Conservation (phyloP, 2,888 invertebrate species). For the Synergus umbraculus region DNA sequence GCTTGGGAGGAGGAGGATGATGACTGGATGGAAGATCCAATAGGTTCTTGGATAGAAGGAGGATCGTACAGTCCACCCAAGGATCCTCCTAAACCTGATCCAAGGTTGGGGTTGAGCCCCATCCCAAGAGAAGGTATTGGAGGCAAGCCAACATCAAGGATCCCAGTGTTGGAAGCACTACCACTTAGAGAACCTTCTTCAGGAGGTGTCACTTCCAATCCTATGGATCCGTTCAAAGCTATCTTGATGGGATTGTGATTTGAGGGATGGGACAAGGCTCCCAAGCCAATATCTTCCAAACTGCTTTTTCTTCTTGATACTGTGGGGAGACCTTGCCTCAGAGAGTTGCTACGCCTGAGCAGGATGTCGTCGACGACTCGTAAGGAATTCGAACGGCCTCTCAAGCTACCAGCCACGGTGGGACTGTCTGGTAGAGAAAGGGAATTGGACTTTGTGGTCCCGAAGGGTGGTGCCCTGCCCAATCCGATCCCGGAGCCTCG, state of each 20-base stretch:
- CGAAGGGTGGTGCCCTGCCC: constrained; percentile 87
- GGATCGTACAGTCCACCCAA: constrained; percentile 79
- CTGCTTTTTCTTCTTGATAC: constrained; percentile 88
- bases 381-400: constrained; percentile 91
- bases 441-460: constrained; percentile 92
- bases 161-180: constrained; percentile 79
- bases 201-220: constrained; percentile 84
- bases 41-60: constrained; percentile 75
- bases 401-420: constrained; percentile 87
- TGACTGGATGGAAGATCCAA: constrained; percentile 56
- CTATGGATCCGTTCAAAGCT: constrained; percentile 91
- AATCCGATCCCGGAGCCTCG: constrained; percentile 85
- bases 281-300: constrained; percentile 89
- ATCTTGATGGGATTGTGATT: constrained; percentile 90
- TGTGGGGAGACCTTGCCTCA: constrained; percentile 88
- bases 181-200: constrained; percentile 78
- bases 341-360: constrained; percentile 89
- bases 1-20: constrained; percentile 61
- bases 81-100: constrained; percentile 71
- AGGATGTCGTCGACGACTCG: constrained; percentile 92
- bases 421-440: constrained; percentile 93
- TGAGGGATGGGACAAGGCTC: constrained; percentile 82
- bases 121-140: constrained; percentile 67
- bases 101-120: constrained; percentile 55
- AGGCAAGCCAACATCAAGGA: constrained; percentile 78